Evolutionary conservation across 64 coral and sea anemone genomes (phyloP).

Genomic region (Anthopleura sola): DNA sequence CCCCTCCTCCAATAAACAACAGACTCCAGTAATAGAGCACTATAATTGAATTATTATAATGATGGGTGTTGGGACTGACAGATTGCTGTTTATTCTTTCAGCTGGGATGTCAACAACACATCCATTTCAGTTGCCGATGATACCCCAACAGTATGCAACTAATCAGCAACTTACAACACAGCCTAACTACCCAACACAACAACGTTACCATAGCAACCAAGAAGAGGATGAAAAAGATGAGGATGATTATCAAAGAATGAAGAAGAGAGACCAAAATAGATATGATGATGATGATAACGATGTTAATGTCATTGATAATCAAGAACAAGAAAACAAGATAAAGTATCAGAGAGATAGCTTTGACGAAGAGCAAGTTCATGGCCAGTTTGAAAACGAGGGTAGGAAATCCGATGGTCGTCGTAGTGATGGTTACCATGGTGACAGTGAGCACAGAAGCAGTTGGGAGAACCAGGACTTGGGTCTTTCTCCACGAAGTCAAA

Average conservation of each 20-base stretch:
- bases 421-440: constrained; percentile 26
- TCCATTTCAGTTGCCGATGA: constrained; percentile 60
- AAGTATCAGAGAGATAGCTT: constrained; percentile 5
- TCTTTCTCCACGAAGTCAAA: not conserved
- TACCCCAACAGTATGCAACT: constrained; percentile 25
- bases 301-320: not conserved
- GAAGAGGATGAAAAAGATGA: not conserved
- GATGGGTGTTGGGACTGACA: not conserved
- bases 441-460: not conserved
- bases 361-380: not conserved
- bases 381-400: not conserved
- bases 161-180: constrained; percentile 30
- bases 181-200: not conserved
- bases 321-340: not conserved
- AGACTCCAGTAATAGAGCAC: too few species aligned
- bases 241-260: not conserved
- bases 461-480: constrained; percentile 7
- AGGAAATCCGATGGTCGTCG: not conserved
- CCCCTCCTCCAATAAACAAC: too few species aligned
- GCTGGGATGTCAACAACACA: constrained; percentile 86
- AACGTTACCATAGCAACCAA: not conserved
- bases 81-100: not conserved
- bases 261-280: not conserved
- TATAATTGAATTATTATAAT: too few species aligned
- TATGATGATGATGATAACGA: not conserved